A percentile compares a stretch with the other conserved stretches of the same genome.
phyloP scores from a whole-genome alignment of 2,888 invertebrate genomes.

The Lampropteryx suffumata region DNA sequence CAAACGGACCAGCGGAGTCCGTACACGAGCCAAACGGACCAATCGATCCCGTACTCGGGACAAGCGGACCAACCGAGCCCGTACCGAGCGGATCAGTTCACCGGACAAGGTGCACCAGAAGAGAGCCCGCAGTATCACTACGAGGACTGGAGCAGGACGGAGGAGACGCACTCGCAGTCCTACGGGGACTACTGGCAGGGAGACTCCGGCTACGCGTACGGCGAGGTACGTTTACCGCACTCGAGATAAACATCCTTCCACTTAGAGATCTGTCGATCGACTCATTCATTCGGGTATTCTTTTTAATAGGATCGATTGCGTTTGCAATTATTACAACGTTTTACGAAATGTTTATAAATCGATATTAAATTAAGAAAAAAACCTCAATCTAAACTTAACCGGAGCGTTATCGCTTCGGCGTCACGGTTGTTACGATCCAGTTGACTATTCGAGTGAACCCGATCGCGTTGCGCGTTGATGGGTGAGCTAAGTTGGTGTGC shows the following conservation, averaged over 20 bases:
- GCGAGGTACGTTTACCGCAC: slow-evolving; percentile 49
- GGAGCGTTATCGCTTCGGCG: neutral
- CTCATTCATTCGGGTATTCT: no score
- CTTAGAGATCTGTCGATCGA: no score
- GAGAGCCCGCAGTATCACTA: slow-evolving; percentile 34
- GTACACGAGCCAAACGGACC: slow-evolving; percentile 12
- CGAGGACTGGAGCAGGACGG: slow-evolving; percentile 40
- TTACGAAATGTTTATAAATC: no score
- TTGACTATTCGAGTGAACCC: neutral
- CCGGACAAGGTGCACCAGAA: slow-evolving; percentile 16
- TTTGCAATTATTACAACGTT: neutral
- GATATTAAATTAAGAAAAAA: no score
- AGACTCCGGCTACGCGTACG: slow-evolving; percentile 48
- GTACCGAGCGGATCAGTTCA: slow-evolving; percentile 11
- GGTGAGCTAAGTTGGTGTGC: slow-evolving; percentile 13
- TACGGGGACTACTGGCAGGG: slow-evolving; percentile 61
- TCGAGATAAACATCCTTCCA: no score
- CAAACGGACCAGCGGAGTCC: neutral
- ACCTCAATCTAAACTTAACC: neutral
- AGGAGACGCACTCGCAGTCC: slow-evolving; percentile 43
- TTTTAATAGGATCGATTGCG: neutral
- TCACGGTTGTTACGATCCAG: neutral
- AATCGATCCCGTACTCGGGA: slow-evolving; percentile 16
- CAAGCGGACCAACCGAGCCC: neutral
- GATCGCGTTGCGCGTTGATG: neutral